phyloP scores from a whole-genome alignment of 2,113 vertebrate species.

The Ailurus styani region DNA sequence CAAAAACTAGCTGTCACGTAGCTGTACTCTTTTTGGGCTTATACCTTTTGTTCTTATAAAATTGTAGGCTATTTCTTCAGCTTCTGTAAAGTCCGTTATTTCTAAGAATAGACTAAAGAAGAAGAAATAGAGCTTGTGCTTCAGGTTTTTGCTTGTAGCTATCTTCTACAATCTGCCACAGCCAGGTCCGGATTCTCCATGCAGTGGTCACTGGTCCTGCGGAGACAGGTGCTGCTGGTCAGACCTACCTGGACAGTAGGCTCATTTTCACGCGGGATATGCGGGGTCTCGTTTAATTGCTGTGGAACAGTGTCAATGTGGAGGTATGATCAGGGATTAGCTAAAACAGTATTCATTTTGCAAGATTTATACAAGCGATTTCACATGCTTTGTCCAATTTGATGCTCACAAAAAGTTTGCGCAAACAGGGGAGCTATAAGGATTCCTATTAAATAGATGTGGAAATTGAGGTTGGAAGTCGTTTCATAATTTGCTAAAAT shows the following conservation, averaged over 20 bases:
- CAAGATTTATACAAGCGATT: background rate
- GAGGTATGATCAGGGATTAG: background rate
- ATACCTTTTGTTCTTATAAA: background rate
- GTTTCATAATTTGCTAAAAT: background rate
- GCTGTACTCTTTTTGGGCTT: background rate
- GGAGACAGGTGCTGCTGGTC: background rate
- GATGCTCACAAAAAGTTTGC: background rate
- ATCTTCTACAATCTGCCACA: background rate
- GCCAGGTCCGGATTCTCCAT: background rate
- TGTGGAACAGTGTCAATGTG: background rate
- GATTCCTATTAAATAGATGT: background rate
- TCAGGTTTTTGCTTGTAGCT: background rate
- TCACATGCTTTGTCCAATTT: background rate
- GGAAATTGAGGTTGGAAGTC: background rate
- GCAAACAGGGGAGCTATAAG: background rate
- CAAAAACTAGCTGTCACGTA: constrained; percentile 64
- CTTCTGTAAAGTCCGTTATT: constrained; percentile 45
- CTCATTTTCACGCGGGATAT: background rate
- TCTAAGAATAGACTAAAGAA: constrained; percentile 1
- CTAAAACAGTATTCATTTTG: background rate
- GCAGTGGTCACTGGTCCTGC: background rate
- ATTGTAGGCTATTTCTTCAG: background rate
- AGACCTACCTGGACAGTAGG: background rate
- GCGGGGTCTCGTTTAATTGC: background rate
- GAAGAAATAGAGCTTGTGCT: background rate